These are phyloP conservation scores for Polyploca ridens DNA, from an alignment of 2,888 invertebrate genomes.

Conservation along the genomic window DNA sequence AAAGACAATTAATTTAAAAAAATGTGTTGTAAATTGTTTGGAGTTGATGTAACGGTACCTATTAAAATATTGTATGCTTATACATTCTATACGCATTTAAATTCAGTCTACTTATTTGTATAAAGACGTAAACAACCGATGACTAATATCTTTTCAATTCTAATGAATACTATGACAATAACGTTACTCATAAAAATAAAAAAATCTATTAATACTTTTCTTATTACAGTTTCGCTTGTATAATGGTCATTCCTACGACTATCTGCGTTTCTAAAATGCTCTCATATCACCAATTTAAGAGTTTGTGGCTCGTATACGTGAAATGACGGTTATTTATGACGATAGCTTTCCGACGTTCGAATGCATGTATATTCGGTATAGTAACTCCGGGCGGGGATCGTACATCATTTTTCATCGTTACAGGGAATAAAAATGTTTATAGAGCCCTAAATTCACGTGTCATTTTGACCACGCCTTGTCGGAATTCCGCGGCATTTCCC, in stretches of 20 bases:
- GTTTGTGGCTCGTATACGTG: conserved; percentile 34
- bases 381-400: conserved; percentile 28
- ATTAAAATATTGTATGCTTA: not conserved
- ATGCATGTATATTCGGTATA: conserved; percentile 25
- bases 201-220: not conserved
- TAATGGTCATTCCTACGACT: conserved; percentile 16
- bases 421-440: conserved; percentile 64
- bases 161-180: not conserved
- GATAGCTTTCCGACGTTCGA: conserved; percentile 35
- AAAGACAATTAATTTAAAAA: not conserved
- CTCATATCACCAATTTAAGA: conserved; percentile 40
- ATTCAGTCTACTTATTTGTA: not conserved
- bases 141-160: conserved; percentile 1
- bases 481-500: conserved; percentile 45
- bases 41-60: not conserved
- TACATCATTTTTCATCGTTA: conserved; percentile 53
- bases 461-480: conserved; percentile 48
- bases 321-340: conserved; percentile 38
- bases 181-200: not conserved
- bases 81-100: too few relatives aligned
- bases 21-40: not conserved
- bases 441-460: conserved; percentile 49
- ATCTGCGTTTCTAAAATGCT: conserved; percentile 40
- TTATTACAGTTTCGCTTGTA: not conserved
- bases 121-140: not conserved